Conservation (phyloP, 2,113 vertebrate species). For the Pelecanoides urinatrix region DNA sequence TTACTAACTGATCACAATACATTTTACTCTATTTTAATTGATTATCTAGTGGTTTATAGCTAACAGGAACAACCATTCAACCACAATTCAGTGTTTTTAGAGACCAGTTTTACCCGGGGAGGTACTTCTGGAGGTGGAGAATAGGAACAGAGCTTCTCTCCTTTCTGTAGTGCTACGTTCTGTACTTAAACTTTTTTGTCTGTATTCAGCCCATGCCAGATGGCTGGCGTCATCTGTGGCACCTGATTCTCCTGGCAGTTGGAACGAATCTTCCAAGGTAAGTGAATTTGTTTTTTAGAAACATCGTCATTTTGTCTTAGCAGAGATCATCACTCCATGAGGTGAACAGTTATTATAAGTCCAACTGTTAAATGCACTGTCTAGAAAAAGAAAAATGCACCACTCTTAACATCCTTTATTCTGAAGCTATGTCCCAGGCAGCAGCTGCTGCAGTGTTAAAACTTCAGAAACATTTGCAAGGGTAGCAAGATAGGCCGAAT, state of each 20-base stretch:
- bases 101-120: background rate
- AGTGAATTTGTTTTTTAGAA: background rate
- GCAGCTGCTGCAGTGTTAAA: background rate
- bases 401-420: background rate
- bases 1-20: background rate
- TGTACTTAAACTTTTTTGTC: background rate
- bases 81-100: background rate
- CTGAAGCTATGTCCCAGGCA: background rate
- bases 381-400: background rate
- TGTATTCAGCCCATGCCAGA: background rate
- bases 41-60: background rate
- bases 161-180: background rate
- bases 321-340: background rate
- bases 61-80: background rate
- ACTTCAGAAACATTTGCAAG: background rate
- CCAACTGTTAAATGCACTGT: background rate
- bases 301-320: background rate
- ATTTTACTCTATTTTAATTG: background rate
- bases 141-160: background rate
- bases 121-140: background rate
- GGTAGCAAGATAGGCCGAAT: background rate
- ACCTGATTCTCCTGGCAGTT: background rate
- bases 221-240: background rate
- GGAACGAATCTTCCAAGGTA: conserved; percentile 20
- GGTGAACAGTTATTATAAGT: background rate